Evolutionary conservation across 2,888 invertebrate genomes (phyloP).

Genomic region (Lepas anatifera): DNA sequence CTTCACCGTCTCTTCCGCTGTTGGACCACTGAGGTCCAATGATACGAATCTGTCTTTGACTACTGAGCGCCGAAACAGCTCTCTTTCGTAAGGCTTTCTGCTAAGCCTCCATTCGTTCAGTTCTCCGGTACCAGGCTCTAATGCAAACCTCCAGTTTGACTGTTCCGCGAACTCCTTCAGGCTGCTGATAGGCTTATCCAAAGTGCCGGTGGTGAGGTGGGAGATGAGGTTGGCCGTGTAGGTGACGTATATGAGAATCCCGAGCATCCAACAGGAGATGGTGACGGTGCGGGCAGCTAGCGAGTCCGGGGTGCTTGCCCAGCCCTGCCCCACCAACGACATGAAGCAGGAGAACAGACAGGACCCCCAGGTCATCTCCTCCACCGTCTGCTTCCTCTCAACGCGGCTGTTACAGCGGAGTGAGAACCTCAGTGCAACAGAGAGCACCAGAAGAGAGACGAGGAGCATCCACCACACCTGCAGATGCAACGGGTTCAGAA

Average conservation of each 20-base stretch:
- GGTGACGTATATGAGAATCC: neutral
- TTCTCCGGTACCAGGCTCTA: neutral
- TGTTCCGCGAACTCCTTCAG: neutral
- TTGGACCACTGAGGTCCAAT: neutral
- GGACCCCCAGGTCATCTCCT: neutral
- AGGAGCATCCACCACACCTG: neutral
- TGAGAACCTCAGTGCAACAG: neutral
- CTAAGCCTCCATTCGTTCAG: neutral
- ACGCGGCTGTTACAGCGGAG: neutral
- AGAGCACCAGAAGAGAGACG: neutral
- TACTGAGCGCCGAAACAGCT: neutral
- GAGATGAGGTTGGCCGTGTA: conserved; percentile 3
- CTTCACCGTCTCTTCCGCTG: neutral
- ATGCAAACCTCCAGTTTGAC: neutral
- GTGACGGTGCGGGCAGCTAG: neutral
- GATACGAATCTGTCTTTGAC: neutral
- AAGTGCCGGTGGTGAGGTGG: neutral
- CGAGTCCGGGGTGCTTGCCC: neutral
- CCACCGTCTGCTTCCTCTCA: neutral
- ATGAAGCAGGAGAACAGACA: neutral
- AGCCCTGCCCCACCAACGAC: neutral
- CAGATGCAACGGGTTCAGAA: neutral
- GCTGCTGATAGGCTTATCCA: neutral
- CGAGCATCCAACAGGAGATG: neutral
- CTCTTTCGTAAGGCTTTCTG: neutral